Evolutionary conservation across 2,888 invertebrate species (phyloP).

Genomic region (Melanchra persicariae): DNA sequence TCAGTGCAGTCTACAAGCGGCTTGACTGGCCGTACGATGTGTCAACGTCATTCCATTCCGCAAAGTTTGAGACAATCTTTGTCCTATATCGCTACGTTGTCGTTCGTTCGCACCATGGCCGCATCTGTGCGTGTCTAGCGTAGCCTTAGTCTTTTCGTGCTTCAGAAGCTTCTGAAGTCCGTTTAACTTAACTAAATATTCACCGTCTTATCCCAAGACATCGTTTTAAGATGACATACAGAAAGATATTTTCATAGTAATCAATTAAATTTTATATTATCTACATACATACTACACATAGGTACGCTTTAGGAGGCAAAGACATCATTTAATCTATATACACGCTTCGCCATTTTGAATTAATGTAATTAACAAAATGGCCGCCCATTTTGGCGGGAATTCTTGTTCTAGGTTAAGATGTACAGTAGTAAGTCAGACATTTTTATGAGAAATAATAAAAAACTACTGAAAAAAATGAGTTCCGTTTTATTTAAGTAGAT

Average conservation of each 20-base stretch:
- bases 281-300: constrained; percentile 47
- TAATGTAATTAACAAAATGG: constrained; percentile 64
- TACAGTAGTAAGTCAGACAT: constrained; percentile 68
- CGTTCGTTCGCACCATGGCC: not conserved
- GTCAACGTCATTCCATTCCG: not conserved
- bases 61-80: no score
- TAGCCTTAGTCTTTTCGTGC: not conserved
- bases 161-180: not conserved
- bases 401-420: constrained; percentile 62
- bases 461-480: constrained; percentile 47
- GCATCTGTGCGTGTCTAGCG: not conserved
- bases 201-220: not conserved
- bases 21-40: not conserved
- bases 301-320: constrained; percentile 51
- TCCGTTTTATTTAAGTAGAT: constrained; percentile 44
- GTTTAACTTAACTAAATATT: not conserved
- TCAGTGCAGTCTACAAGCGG: not conserved
- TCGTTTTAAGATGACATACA: constrained; percentile 17
- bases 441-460: constrained; percentile 76
- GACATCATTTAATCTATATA: constrained; percentile 42
- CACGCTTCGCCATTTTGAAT: constrained; percentile 70
- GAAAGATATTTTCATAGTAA: constrained; percentile 64
- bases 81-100: not conserved
- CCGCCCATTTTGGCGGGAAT: constrained; percentile 61
- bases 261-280: constrained; percentile 52